phyloP scores from a whole-genome alignment of 2,113 vertebrate species.

The Triplophysa rosa region DNA sequence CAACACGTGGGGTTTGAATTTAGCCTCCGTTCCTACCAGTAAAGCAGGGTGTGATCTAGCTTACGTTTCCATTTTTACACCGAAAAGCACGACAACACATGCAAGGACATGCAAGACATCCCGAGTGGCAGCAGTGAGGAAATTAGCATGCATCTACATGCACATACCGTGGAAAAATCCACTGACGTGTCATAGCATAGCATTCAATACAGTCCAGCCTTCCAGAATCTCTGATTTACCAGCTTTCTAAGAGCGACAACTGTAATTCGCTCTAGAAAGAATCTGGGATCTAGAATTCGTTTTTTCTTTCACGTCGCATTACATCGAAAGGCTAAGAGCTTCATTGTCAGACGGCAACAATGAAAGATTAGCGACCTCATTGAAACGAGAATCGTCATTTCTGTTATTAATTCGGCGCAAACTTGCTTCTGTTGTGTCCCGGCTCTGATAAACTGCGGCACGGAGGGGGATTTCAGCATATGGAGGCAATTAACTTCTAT shows the following conservation, averaged over 20 bases:
- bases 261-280: background rate
- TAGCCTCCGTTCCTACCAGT: conserved; percentile 61
- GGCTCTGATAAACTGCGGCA: conserved; percentile 17
- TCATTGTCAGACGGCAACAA: conserved; percentile 27
- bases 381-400: conserved; percentile 39
- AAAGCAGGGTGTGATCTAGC: conserved; percentile 81
- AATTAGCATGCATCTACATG: conserved; percentile 65
- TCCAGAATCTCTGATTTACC: conserved; percentile 77
- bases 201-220: conserved; percentile 85
- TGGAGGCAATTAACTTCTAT: conserved; percentile 34
- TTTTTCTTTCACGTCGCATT: conserved; percentile 21
- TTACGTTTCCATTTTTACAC: conserved; percentile 74
- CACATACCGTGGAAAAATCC: conserved; percentile 33
- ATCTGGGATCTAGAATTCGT: conserved; percentile 1
- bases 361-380: conserved; percentile 31
- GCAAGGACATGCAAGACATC: conserved; percentile 73
- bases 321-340: conserved; percentile 37
- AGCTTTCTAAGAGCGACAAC: background rate
- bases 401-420: conserved; percentile 33
- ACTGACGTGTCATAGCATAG: background rate
- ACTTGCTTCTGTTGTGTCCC: conserved; percentile 11
- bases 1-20: too few relatives aligned
- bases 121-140: conserved; percentile 61
- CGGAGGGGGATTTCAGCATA: conserved; percentile 32
- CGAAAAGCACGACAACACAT: conserved; percentile 74